A percentile compares a stretch with the other conserved stretches of the same genome.
Evolutionary conservation across 2,888 invertebrate species (phyloP).

Genomic region (Nycteola revayana): DNA sequence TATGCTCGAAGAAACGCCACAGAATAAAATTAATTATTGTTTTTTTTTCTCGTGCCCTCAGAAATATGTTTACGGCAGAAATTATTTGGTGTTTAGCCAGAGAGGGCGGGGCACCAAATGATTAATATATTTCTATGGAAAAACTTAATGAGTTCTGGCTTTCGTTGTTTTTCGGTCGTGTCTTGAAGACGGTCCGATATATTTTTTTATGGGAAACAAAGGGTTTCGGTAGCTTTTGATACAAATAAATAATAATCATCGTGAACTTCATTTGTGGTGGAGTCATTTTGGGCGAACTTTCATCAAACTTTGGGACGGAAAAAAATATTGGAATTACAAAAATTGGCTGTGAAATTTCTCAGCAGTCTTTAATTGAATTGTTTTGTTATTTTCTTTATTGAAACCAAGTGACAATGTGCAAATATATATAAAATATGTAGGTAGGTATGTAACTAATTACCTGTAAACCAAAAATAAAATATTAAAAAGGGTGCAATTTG

Average conservation of each 20-base stretch:
- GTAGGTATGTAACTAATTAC: too few species aligned
- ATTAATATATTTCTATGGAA: slow-evolving; percentile 79
- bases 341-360: too few species aligned
- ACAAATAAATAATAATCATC: background rate
- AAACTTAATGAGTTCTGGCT: slow-evolving; percentile 68
- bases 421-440: too few species aligned
- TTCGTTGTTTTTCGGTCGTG: slow-evolving; percentile 36
- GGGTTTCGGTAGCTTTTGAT: slow-evolving; percentile 21
- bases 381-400: too few species aligned
- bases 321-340: too few species aligned
- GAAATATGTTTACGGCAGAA: slow-evolving; percentile 69
- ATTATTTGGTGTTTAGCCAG: slow-evolving; percentile 80
- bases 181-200: slow-evolving; percentile 29
- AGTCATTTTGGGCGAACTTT: too few species aligned
- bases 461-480: too few species aligned
- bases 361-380: too few species aligned
- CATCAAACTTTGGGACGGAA: too few species aligned
- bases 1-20: slow-evolving; percentile 62
- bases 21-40: slow-evolving; percentile 74
- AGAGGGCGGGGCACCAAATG: slow-evolving; percentile 67
- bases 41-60: slow-evolving; percentile 57
- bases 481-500: too few species aligned
- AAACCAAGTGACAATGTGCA: too few species aligned
- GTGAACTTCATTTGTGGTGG: too few species aligned
- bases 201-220: slow-evolving; percentile 22